Percentiles rank a stretch among this genome's conserved stretches.
Evolutionary conservation across 2,888 invertebrate species (phyloP).

Genomic region (Nowickia ferox): DNA sequence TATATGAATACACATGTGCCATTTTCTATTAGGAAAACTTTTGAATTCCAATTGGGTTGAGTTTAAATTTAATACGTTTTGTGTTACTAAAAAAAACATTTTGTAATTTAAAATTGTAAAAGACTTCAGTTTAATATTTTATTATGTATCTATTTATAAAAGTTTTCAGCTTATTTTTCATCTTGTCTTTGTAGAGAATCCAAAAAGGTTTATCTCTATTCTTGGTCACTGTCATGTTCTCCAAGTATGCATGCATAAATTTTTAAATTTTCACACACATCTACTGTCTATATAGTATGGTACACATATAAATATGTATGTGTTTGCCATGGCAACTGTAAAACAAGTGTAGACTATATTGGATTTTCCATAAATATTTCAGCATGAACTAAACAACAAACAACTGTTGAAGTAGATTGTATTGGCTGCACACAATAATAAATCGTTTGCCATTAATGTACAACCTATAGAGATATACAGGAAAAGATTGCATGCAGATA

Average conservation of each 20-base stretch:
- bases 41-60: too few species aligned
- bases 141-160: not conserved
- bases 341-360: slow-evolving; percentile 16
- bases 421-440: slow-evolving; percentile 2
- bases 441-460: slow-evolving; percentile 18
- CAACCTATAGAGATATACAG: not conserved
- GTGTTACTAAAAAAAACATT: not conserved
- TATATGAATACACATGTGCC: too few species aligned
- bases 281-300: not conserved
- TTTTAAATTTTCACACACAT: not conserved
- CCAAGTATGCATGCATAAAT: too few species aligned
- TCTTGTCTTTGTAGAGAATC: not conserved
- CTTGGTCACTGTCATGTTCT: too few species aligned
- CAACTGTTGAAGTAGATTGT: slow-evolving; percentile 39
- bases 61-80: not conserved
- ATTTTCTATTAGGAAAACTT: too few species aligned
- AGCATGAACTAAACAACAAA: slow-evolving; percentile 19
- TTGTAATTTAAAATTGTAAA: not conserved
- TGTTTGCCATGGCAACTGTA: not conserved
- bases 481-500: not conserved
- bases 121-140: not conserved
- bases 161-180: not conserved
- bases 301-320: not conserved
- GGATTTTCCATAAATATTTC: slow-evolving; percentile 27
- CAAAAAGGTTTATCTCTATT: too few species aligned